Conservation (phyloP, 2,113 vertebrate species). For the Phaetusa simplex region DNA sequence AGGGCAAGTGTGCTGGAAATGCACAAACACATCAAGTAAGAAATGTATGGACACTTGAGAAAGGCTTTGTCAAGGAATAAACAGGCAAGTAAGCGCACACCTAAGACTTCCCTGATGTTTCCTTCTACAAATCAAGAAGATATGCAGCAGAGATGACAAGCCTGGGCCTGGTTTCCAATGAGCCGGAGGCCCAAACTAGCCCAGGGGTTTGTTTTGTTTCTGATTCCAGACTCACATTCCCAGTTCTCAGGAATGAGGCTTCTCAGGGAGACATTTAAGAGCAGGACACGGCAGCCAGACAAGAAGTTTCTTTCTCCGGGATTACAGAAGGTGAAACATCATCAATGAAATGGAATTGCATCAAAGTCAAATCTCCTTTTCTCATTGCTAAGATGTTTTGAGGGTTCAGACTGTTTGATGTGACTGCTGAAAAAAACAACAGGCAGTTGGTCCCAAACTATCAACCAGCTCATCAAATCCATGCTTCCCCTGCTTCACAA, state of each 20-base stretch:
- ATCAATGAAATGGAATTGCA: not conserved
- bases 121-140: constrained; percentile 12
- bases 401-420: not conserved
- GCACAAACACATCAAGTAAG: not conserved
- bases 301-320: not conserved
- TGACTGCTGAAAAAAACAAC: not conserved
- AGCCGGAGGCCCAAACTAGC: not conserved
- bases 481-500: not conserved
- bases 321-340: not conserved
- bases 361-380: not conserved
- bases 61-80: not conserved
- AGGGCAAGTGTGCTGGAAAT: not conserved
- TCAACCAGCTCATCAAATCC: not conserved
- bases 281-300: not conserved
- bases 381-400: not conserved
- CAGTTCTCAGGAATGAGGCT: not conserved
- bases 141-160: not conserved
- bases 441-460: not conserved
- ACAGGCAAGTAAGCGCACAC: not conserved
- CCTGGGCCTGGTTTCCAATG: not conserved
- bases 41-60: not conserved
- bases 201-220: not conserved
- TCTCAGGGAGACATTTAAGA: not conserved
- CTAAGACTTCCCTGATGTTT: not conserved
- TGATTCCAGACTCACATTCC: not conserved